Base-by-base conservation (phyloP, 2,888 invertebrate genomes). In the Pantelozetes paolii region DNA sequence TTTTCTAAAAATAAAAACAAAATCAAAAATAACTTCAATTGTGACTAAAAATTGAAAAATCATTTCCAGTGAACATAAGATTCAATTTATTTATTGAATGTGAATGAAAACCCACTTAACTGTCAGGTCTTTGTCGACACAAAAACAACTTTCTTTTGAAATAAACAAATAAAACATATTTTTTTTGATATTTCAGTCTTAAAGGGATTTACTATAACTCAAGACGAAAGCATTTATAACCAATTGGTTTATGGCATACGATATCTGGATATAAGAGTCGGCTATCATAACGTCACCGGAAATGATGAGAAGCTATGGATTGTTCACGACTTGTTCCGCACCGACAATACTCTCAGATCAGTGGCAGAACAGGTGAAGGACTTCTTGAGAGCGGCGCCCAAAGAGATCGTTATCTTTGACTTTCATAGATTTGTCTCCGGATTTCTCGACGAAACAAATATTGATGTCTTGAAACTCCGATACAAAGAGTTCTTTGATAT, bases 161-260 rank as follows among this genome's bases (percentile, higher is more conserved):
- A n/a, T n/a, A n/a, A n/a, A n/a, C n/a, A n/a, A n/a, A n/a, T 36
- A 36, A 36, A 36, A 36, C 5, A 36, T 36, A 36, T 5, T 36
- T 8, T 36, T 36, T 36, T 36, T 5, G 9, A 9, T 8, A 9
- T 9, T 36, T 36, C 9, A 36, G 9, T 36, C 6, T 36, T 36
- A 36, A 8, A 9, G 36, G 36, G 9, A 36, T 36, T 36, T 8
- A 36, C 36, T 36, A 36, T 36, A 36, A 36, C 6, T 36, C 92
- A 92, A 82, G 91, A 92, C 81, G 87, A 90, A 75, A 88, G 88
- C 79, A 85, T 92, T 71, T 92, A 91, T 89, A 87, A 88, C 0
- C 92, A 93, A 80, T 85, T 93, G n/a, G 89, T 90, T 0, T 89
- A 90, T 81, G 92, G 92, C 72, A 88, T 91, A 79, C 85, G 92